Evolutionary conservation across 2,888 invertebrate genomes (phyloP).

Genomic region (Limnephilus rhombicus): DNA sequence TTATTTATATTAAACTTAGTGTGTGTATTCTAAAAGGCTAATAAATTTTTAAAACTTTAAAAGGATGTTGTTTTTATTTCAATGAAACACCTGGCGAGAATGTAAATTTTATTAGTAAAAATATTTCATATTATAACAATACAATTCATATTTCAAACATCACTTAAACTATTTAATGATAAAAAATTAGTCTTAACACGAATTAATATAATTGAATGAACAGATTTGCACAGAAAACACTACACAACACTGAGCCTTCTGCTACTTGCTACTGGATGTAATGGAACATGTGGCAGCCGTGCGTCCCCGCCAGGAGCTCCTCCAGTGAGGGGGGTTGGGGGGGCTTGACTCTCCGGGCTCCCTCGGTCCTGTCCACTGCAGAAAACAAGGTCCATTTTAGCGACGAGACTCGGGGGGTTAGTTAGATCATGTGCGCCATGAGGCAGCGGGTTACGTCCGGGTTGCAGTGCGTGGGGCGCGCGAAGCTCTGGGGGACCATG

Average conservation of each 20-base stretch:
- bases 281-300: slow-evolving; percentile 81
- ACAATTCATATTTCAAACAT: slow-evolving; percentile 41
- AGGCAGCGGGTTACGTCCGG: slow-evolving; percentile 81
- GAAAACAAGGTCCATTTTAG: slow-evolving; percentile 70
- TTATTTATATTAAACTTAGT: slow-evolving; percentile 35
- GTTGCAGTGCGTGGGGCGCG: slow-evolving; percentile 78
- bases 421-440: slow-evolving; percentile 81
- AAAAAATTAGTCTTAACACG: slow-evolving; percentile 41
- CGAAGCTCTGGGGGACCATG: slow-evolving; percentile 69
- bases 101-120: slow-evolving; percentile 50
- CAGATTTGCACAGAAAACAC: slow-evolving; percentile 18
- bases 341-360: slow-evolving; percentile 71
- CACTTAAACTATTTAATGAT: slow-evolving; percentile 42
- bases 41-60: slow-evolving; percentile 39
- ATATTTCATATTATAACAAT: slow-evolving; percentile 46
- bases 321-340: slow-evolving; percentile 71
- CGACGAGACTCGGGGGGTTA: slow-evolving; percentile 73
- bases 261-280: slow-evolving; percentile 70
- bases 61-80: slow-evolving; percentile 41
- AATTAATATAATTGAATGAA: background rate
- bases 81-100: slow-evolving; percentile 46
- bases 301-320: slow-evolving; percentile 80
- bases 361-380: slow-evolving; percentile 76
- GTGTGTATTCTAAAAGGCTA: slow-evolving; percentile 43
- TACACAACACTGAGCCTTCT: slow-evolving; percentile 18